These are phyloP conservation scores for Manis javanica DNA, from an alignment of 2,797 vertebrate genomes.

Conservation along the genomic window DNA sequence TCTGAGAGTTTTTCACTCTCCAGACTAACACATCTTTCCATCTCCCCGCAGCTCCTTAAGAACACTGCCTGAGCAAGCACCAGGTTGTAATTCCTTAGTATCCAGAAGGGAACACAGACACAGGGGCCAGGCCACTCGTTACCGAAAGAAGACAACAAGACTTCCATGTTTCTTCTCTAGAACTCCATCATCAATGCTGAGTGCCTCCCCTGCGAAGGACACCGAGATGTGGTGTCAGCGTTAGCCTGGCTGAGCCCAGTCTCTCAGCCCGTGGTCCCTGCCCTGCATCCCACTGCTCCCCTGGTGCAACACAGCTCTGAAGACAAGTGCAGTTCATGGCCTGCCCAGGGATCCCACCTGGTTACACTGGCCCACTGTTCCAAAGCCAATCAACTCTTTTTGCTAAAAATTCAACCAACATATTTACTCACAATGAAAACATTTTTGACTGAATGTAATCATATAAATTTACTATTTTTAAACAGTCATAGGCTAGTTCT, in stretches of 20 bases:
- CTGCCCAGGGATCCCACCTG: not conserved
- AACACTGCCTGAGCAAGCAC: not conserved
- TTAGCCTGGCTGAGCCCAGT: accelerated
- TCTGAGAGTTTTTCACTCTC: not conserved
- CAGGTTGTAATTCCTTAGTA: not conserved
- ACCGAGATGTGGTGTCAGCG: not conserved
- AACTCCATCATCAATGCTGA: too few relatives aligned
- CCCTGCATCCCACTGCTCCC: not conserved
- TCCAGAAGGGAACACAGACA: too few relatives aligned
- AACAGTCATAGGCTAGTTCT: not conserved
- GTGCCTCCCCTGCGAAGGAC: not conserved
- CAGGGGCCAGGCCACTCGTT: not conserved
- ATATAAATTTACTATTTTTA: too few relatives aligned
- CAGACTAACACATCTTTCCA: too few relatives aligned
- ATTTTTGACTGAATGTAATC: not conserved
- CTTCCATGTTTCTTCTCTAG: not conserved
- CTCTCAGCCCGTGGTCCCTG: not conserved
- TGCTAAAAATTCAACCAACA: not conserved
- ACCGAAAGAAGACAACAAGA: not conserved
- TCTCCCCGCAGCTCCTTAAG: not conserved
- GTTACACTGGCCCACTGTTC: not conserved
- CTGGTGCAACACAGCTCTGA: not conserved
- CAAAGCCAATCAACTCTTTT: not conserved
- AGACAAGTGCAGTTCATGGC: accelerated
- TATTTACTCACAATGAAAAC: not conserved